Percentiles rank a stretch among this genome's conserved stretches.
These are phyloP conservation scores for Macquaria ambigua DNA, from an alignment of 2,113 vertebrate genomes.

Conservation along the genomic window DNA sequence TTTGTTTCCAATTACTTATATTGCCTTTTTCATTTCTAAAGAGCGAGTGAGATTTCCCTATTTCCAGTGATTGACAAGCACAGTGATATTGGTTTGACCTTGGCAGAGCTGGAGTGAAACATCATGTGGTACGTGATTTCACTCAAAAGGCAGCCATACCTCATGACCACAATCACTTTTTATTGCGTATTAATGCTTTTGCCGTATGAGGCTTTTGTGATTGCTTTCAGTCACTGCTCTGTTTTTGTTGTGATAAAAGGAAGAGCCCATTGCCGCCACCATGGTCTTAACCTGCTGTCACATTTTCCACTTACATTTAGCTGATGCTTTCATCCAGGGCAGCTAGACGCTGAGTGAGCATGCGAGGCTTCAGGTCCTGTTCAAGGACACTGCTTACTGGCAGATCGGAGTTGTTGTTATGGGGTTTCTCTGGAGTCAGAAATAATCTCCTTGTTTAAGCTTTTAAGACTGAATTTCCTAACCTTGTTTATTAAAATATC, in stretches of 20 bases:
- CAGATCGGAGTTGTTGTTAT: neutral
- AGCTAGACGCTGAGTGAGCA: neutral
- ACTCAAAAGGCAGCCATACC: neutral
- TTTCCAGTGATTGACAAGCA: neutral
- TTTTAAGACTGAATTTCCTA: neutral
- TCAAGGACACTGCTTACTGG: constrained; percentile 5
- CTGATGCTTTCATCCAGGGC: constrained; percentile 15
- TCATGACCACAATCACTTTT: neutral
- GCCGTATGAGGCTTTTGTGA: neutral
- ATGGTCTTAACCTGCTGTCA: neutral
- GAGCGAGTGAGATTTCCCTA: neutral
- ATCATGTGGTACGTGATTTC: neutral
- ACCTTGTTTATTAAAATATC: neutral
- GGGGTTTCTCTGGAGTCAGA: neutral
- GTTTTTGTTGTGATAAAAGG: neutral
- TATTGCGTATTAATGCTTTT: neutral
- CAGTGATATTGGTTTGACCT: constrained; percentile 6
- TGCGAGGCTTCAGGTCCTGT: neutral
- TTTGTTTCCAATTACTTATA: neutral
- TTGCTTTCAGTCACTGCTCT: neutral
- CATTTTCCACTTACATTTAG: constrained; percentile 8
- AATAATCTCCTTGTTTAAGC: neutral
- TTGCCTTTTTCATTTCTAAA: constrained; percentile 13
- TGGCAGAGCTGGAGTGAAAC: constrained; percentile 14
- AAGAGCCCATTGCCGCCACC: neutral